Evolutionary conservation across 2,888 invertebrate genomes (phyloP), one percentile per base, ranked within the genome.

Genomic region (Parnassius apollo): DNA sequence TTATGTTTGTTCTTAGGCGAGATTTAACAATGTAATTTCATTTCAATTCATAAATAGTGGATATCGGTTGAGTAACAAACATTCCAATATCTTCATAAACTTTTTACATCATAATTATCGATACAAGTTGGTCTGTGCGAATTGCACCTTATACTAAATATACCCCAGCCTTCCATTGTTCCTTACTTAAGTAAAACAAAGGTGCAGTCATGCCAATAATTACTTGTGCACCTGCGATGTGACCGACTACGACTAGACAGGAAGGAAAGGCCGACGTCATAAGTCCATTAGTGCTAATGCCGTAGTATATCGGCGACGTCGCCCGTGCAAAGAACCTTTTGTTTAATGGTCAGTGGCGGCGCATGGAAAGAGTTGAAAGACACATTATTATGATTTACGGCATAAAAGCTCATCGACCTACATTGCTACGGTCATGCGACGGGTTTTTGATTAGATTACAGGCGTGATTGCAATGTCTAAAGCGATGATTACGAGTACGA

Each of bases 201-300:
- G 42, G 12, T 11, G 44, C 18, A 9, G 35, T 18, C 9, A 10
- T 62, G 62, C 52, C 57, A 57, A 62, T 53, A 62, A 44, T 3
- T 49, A 49, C 13, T 13, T 18, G 48, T 48, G 42, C 59, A 59
- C 56, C 51, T 60, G 59, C 48, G 35, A 46, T 56, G 61, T 52
- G 56, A 46, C 69, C 70, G 66, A n/a, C 44, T 44, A 44, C 67
- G 44, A 42, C 42, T 48, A 65, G 68, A 70, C 74, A 73, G 80
- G 79, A 79, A 81, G 80, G 78, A 76, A 77, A 72, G 75, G 76
- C 72, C 69, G 77, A 83, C 83, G 78, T 82, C 83, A 76, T 83
- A 84, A 86, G 81, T 76, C 85, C 85, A 86, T 86, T 86, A 86
- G 79, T 67, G 70, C 72, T 83, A 85, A 85, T 82, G 78, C 63